phyloP scores from a whole-genome alignment of 2,797 vertebrate species.

The Rhinatrema bivittatum region DNA sequence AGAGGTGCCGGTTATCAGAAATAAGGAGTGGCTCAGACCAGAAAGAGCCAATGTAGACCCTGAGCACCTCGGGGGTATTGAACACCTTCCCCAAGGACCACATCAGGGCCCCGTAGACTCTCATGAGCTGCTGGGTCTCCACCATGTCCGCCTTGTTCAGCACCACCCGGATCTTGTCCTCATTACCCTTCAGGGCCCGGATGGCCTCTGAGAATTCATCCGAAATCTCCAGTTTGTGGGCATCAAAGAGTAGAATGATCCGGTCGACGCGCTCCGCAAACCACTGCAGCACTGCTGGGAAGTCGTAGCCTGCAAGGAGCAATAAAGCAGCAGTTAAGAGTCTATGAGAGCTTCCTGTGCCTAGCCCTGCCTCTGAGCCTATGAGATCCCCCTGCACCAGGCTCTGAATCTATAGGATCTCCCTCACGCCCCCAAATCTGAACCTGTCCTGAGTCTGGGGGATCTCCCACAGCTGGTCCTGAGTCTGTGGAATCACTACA shows the following conservation, averaged over 20 bases:
- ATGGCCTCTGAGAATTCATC: conserved; percentile 92
- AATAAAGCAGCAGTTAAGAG: not conserved
- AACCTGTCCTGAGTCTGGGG: too few species aligned
- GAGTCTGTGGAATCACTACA: too few species aligned
- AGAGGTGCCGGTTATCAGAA: conserved; percentile 75
- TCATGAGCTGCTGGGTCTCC: conserved; percentile 89
- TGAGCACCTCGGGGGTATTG: conserved; percentile 82
- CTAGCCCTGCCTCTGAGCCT: not conserved
- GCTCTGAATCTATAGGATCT: too few species aligned
- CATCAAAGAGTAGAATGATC: conserved; percentile 88
- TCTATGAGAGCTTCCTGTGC: not conserved
- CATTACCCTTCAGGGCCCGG: conserved; percentile 77
- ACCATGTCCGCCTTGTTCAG: conserved; percentile 95
- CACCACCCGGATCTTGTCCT: conserved; percentile 91
- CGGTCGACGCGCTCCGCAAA: conserved; percentile 87
- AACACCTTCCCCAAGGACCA: conserved; percentile 92
- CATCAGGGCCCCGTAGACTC: conserved; percentile 91
- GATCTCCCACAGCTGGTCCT: too few species aligned
- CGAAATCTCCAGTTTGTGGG: conserved; percentile 91
- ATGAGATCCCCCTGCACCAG: not conserved
- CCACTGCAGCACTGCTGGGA: conserved; percentile 86
- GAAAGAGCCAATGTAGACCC: conserved; percentile 92
- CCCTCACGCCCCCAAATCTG: too few species aligned
- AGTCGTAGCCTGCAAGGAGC: conserved; percentile 75
- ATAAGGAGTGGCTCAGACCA: conserved; percentile 88